Percentiles rank a stretch among this genome's conserved stretches.
Evolutionary conservation across 2,113 vertebrate species (phyloP).

Genomic region (Dipodomys spectabilis): DNA sequence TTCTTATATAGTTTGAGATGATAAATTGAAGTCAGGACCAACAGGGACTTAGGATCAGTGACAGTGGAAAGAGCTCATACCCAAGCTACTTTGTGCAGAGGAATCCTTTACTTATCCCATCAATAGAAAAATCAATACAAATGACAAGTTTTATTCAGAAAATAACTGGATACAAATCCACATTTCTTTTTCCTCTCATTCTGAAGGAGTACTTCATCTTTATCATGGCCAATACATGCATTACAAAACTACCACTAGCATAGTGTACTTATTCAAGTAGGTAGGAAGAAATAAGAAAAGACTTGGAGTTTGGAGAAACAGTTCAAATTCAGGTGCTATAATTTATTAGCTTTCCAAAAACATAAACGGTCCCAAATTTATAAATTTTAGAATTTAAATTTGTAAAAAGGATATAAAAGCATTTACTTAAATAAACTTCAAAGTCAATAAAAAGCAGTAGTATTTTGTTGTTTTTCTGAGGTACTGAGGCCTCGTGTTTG

Average conservation of each 20-base stretch:
- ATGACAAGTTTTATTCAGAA: background rate
- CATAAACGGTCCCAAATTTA: conserved; percentile 17
- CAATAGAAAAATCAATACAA: conserved; percentile 18
- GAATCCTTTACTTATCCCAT: background rate
- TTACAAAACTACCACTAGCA: background rate
- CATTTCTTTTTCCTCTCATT: background rate
- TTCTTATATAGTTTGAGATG: background rate
- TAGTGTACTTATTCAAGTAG: background rate
- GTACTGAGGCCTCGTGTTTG: too few relatives aligned
- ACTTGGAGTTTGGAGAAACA: conserved; percentile 32
- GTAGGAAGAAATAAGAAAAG: background rate
- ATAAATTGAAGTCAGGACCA: conserved; percentile 22
- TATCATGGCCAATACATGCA: background rate
- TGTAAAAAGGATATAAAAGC: background rate
- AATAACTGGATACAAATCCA: background rate
- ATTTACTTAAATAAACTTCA: background rate
- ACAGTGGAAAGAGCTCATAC: background rate
- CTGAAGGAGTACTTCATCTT: background rate
- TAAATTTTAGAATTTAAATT: conserved; percentile 42
- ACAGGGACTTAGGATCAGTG: background rate
- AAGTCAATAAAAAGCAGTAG: background rate
- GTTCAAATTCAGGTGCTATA: conserved; percentile 26
- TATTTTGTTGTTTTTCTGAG: too few relatives aligned
- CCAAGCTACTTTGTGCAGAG: background rate
- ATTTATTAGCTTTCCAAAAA: conserved; percentile 53